These are phyloP conservation scores for Psittacus erithacus DNA, from an alignment of 2,113 vertebrate species.

Conservation along the genomic window DNA sequence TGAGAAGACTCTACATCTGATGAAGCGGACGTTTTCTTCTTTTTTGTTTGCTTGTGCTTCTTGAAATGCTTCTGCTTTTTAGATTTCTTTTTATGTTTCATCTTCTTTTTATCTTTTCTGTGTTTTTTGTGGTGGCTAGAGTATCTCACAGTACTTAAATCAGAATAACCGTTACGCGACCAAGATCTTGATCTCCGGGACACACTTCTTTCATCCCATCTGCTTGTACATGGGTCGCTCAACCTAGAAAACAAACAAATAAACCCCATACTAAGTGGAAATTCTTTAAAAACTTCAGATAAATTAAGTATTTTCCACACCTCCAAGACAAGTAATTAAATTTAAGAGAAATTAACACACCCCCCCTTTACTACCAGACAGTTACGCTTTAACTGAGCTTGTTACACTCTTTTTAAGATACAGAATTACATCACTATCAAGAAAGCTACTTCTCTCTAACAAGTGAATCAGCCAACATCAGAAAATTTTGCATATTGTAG, in stretches of 20 bases:
- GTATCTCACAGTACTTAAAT: constrained; percentile 75
- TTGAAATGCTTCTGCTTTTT: constrained; percentile 91
- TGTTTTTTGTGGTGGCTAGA: constrained; percentile 78
- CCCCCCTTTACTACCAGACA: not conserved
- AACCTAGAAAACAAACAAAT: constrained; percentile 71
- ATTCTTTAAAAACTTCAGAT: not conserved
- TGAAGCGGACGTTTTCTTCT: constrained; percentile 59
- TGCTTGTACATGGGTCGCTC: constrained; percentile 84
- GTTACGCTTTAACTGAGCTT: not conserved
- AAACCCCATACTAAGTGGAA: not conserved
- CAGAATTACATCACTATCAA: not conserved
- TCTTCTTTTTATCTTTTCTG: constrained; percentile 89
- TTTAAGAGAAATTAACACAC: not conserved
- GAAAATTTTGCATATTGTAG: not conserved
- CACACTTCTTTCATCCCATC: constrained; percentile 89
- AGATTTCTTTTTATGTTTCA: constrained; percentile 90
- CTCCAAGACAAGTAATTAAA: not conserved
- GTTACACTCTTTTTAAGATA: not conserved
- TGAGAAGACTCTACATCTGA: constrained; percentile 77
- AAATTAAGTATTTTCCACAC: not conserved
- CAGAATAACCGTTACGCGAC: constrained; percentile 85
- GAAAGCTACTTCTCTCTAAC: not conserved
- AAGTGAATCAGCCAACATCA: not conserved
- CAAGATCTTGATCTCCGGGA: constrained; percentile 87
- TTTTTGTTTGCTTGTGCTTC: constrained; percentile 85